Percentiles rank a stretch among this genome's conserved stretches.
phyloP scores from a whole-genome alignment of 1,140 invertebrate species.

The Elymnias hypermnestra region DNA sequence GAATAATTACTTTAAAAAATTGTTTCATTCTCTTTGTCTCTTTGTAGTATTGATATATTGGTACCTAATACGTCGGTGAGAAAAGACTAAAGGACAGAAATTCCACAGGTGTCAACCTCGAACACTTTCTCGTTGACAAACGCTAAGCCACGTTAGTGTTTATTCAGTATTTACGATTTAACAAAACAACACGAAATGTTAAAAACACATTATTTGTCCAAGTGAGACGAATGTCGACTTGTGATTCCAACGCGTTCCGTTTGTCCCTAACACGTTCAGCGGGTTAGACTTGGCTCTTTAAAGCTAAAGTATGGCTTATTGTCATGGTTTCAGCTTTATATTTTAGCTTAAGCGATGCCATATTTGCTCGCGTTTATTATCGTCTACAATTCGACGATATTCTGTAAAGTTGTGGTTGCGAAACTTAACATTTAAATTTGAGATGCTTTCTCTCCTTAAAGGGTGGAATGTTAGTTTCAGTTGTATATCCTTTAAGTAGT shows the following conservation, averaged over 20 bases:
- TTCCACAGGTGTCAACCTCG: conserved; percentile 47
- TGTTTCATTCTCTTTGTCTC: too few relatives aligned
- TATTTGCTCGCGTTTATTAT: conserved; percentile 67
- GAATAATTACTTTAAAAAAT: too few relatives aligned
- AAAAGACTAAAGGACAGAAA: conserved; percentile 42
- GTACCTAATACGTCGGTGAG: too few relatives aligned
- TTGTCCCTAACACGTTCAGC: conserved; percentile 68
- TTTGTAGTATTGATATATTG: too few relatives aligned
- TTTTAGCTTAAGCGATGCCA: conserved; percentile 30
- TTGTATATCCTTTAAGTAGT: too few relatives aligned
- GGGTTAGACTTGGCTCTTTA: conserved; percentile 51
- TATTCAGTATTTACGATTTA: conserved; percentile 74
- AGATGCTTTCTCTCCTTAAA: too few relatives aligned
- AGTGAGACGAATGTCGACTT: conserved; percentile 71
- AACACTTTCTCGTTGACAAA: conserved; percentile 53
- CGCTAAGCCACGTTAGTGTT: conserved; percentile 48
- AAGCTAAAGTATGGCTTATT: conserved; percentile 62
- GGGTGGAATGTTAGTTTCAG: too few relatives aligned
- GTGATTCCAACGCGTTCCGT: conserved; percentile 58
- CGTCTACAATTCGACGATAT: conserved; percentile 26
- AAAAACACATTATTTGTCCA: conserved; percentile 74
- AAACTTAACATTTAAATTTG: too few relatives aligned
- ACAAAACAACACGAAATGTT: conserved; percentile 75
- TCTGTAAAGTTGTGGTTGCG: conserved; percentile 41
- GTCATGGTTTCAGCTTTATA: conserved; percentile 59